Base-by-base conservation (phyloP, 2,797 vertebrate genomes). In the Rhinogobio ventralis region DNA sequence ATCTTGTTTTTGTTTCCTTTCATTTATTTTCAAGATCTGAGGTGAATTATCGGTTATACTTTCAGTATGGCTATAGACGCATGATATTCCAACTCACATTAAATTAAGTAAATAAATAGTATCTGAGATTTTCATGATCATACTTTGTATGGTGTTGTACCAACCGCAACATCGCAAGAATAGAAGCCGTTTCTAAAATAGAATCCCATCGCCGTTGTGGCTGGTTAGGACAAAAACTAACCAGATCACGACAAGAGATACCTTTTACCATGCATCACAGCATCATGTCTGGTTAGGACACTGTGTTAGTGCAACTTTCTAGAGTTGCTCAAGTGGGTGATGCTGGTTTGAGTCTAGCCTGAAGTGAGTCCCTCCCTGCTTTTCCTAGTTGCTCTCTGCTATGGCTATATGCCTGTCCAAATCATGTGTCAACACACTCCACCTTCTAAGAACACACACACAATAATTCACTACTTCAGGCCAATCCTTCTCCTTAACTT, bases 361-460 rank as follows among this genome's bases (percentile, higher is more conserved):
- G n/a, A 36, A 28, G 10, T 30, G 17, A 62, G 6, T n/a, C 39
- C 60, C 7, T 33, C 20, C 20, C n/a, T 14, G 19, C 45, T 36
- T 23, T 30, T 67, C 42, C 60, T 1, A 67, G 23, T 39, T 51
- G 14, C 28, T 68, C 64, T 53, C 14, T 17, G 45, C 64, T 53
- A 10, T 23, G 28, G 42, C 62, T 2, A 33, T 49, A 23, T 67
- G 2, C 10, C 20, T 36, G 30, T 68, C 49, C 30, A 81, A 55
- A 62, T n/a, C 75, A 62, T 62, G 30, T 36, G 20, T 55, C 64
- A 81, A 80, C 39, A 80, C 39, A 46, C 46, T 49, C 42, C 42
- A 46, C 46, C 45, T 66, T 67, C 78, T 79, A 49, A 79, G 62
- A 79, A 79, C 45, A 23, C 53, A 23, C 53, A 66, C 19, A 66